These are phyloP conservation scores for Mandrillus leucophaeus DNA, from an alignment of 2,113 vertebrate species.

Conservation along the genomic window DNA sequence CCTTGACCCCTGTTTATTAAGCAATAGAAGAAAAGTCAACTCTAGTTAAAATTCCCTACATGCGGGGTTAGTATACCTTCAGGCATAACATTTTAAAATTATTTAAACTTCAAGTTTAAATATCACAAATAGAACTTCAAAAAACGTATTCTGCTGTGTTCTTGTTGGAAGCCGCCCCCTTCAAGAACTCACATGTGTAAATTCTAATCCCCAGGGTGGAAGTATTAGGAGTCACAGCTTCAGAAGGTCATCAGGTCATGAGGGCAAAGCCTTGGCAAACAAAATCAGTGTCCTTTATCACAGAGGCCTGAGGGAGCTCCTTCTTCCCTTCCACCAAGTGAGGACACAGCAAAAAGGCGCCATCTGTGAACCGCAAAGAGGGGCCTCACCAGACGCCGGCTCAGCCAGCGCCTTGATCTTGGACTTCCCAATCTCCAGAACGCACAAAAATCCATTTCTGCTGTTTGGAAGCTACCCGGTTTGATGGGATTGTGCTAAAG, in stretches of 20 bases:
- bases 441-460: neutral
- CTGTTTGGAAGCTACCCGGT: neutral
- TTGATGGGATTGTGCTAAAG: neutral
- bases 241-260: neutral
- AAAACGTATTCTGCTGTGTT: neutral
- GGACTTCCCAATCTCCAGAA: neutral
- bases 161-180: neutral
- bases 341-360: neutral
- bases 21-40: neutral
- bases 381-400: neutral
- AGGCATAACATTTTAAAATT: neutral
- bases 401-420: neutral
- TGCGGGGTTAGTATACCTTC: neutral
- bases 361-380: neutral
- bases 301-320: neutral
- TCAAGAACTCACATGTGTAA: neutral
- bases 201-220: neutral
- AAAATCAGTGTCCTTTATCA: too few relatives aligned
- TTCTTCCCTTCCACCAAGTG: neutral
- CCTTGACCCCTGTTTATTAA: neutral
- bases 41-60: neutral
- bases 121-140: neutral
- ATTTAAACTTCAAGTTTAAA: neutral
- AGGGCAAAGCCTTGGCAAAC: too few relatives aligned
- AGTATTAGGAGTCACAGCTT: neutral